Evolutionary conservation across 2,113 vertebrate genomes (phyloP), one percentile per base, ranked within the genome.

Genomic region (Mungos mungo): DNA sequence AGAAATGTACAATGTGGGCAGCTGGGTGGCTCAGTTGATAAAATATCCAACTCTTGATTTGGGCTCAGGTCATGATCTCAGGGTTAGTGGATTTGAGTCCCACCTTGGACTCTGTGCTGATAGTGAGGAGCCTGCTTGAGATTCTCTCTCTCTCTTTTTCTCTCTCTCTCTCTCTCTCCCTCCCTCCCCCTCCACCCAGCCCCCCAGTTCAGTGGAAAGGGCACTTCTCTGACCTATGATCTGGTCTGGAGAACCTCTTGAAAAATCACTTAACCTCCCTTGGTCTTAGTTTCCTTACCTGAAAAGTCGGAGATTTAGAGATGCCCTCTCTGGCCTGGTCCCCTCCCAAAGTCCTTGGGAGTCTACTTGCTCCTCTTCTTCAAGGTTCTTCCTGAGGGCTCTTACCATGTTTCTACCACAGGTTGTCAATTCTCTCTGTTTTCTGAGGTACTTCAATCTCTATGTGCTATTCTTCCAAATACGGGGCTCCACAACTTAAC

Each of bases 291-390:
- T 90, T 87, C 71, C 68, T 97, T 82, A 84, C 50, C 52, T 80
- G 63, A 38, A 95, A 89, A 88, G 31, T 77, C n/a, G 90, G 25
- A 82, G 31, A 82, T 85, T 93, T 96, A 41, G n/a, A 97, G 74
- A 92, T 72, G 72, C 72, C 69, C 72, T 14, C 60, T 63, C 45
- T 92, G 45, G 77, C 60, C 60, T 33, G 21, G 65, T 86, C 41
- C 31, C 41, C 21, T 31, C 91, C 45, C 82, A n/a, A 86, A 77
- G 85, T 66, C 74, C 63, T 81, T 50, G 25, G 41, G 23, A 74
- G 13, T 60, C n/a, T 50, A 85, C 60, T 35, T 90, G 50, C 74
- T 65, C 10, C 41, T 50, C 12, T 72, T 68, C 66, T 65, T 95
- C 52, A 66, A 77, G 31, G 8, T 85, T 74, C 41, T 31, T 72